Conservation (phyloP, 2,113 vertebrate genomes). For the Peromyscus maniculatus region DNA sequence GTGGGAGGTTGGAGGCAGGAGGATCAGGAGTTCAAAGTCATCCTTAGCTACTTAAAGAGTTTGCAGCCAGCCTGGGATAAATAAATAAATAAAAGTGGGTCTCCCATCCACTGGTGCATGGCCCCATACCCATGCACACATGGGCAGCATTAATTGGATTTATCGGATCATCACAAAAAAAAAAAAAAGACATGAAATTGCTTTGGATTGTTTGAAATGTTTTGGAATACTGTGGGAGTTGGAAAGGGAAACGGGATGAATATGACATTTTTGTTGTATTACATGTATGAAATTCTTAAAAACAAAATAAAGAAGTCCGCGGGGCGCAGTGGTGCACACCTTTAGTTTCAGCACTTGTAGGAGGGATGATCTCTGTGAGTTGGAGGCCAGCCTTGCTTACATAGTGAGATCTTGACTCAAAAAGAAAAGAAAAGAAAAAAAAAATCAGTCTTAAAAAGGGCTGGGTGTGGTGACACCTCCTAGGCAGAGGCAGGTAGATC, state of each 20-base stretch:
- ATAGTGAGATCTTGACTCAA: background rate
- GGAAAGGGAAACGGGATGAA: background rate
- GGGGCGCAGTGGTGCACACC: background rate
- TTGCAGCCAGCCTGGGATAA: background rate
- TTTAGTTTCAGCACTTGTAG: background rate
- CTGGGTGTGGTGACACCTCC: background rate
- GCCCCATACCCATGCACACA: background rate
- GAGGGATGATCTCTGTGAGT: background rate
- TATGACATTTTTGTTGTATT: background rate
- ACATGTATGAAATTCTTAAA: background rate
- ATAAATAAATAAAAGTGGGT: background rate
- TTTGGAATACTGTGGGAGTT: background rate
- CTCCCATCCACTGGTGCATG: background rate
- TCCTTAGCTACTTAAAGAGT: background rate
- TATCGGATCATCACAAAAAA: background rate
- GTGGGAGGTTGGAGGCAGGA: background rate
- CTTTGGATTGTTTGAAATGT: background rate
- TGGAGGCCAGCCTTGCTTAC: background rate
- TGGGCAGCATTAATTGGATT: background rate
- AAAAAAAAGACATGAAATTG: background rate
- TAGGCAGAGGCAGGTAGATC: background rate
- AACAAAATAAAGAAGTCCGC: background rate
- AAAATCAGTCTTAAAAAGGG: background rate
- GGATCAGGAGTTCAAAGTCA: background rate
- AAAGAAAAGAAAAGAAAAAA: background rate